Evolutionary conservation across 92 coral and sea anemone species (phyloP), one percentile per base, ranked within the genome.

Genomic region (Porites divaricata): DNA sequence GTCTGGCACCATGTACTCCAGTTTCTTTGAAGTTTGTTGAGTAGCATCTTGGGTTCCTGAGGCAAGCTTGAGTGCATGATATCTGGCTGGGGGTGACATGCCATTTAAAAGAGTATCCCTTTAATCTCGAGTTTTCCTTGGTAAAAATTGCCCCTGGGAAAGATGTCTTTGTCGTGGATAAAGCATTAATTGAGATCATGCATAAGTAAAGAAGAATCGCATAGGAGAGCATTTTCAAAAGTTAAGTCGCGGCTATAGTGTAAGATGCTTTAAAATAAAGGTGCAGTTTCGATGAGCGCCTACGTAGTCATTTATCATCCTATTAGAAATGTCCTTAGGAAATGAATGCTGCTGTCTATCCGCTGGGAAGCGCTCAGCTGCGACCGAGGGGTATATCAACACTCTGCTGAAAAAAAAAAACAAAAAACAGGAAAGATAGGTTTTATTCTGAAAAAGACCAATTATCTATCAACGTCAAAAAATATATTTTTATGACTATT

Each of bases 1-100:
- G 67, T 54, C 70, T 80, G 50, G 59, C 59, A 15, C 81, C 25
- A 14, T 19, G 63, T 7, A 28, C 1, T 16, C 14, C 24, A 7
- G 35, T 58, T n/a, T 35, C 85, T 84, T 67, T 84, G 57, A 74
- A 84, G 73, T 84, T 84, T 66, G 74, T 84, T 14, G 88, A 84
- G 35, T 41, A n/a, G 45, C 88, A 84, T 25, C 75, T 54, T 21
- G 75, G 9, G 13, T 64, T 51, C 6, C 50, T 7, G 20, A 84
- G 67, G 45, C 88, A 84, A 52, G 48, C 56, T 24, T 84, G 88
- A 66, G 75, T 24, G 63, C 88, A 84, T 1, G 63, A 64, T 16
- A 84, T 76, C 61, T 84, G 88, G 51, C 88, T 84, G 4, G 67
- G 61, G 63, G 50, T 14, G 10, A 72, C 72, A 23, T 19, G 23